A percentile compares a stretch with the other conserved stretches of the same genome.
These are phyloP conservation scores for Parazoanthus darwini DNA, from an alignment of 92 coral and sea anemone genomes.

Conservation along the genomic window DNA sequence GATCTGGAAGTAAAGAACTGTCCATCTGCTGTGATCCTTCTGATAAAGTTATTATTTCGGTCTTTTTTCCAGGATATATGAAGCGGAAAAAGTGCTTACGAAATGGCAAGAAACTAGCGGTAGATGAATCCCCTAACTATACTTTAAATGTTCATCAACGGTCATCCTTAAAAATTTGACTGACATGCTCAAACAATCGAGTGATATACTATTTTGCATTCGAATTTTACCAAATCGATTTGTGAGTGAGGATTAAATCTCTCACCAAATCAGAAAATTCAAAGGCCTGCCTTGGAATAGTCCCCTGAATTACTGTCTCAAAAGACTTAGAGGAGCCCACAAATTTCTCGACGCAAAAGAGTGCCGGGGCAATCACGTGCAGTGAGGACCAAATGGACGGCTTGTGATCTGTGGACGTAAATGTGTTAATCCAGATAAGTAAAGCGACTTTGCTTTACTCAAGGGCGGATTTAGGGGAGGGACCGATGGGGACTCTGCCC, in stretches of 20 bases:
- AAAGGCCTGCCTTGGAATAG: background rate
- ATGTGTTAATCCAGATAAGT: background rate
- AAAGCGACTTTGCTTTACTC: background rate
- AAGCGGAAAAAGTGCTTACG: conserved; percentile 82
- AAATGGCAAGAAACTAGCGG: conserved; percentile 87
- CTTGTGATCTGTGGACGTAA: background rate
- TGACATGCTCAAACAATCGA: too few species aligned
- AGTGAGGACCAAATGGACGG: background rate
- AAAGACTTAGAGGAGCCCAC: background rate
- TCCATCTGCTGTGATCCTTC: background rate
- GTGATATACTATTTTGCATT: too few species aligned
- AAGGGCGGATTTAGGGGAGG: too few species aligned
- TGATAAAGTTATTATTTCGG: background rate
- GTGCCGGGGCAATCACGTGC: too few species aligned
- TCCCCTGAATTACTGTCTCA: background rate
- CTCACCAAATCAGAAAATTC: background rate
- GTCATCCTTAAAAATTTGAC: too few species aligned
- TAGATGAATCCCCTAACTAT: conserved; percentile 36
- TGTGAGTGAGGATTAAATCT: background rate
- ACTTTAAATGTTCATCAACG: too few species aligned
- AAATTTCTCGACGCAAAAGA: too few species aligned
- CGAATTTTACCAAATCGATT: background rate
- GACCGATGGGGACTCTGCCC: too few species aligned
- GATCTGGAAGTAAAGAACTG: background rate
- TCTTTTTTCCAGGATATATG: conserved; percentile 59